Evolutionary conservation across 2,888 invertebrate genomes (phyloP).

Genomic region (Electrophaes corylata): DNA sequence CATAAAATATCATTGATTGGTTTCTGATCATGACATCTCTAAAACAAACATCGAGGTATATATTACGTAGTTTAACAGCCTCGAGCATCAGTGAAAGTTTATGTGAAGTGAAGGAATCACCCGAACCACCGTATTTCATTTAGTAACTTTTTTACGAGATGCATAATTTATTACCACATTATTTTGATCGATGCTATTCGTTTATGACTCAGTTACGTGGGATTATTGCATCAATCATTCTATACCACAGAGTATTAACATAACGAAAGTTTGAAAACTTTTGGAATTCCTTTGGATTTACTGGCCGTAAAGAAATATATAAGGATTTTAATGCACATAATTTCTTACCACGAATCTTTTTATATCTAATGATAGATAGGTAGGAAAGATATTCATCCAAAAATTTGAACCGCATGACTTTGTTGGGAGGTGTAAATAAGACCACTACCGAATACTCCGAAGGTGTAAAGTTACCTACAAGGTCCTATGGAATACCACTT

Average conservation of each 20-base stretch:
- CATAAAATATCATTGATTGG: too few species aligned
- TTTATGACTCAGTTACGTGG: slow-evolving; percentile 28
- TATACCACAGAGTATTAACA: slow-evolving; percentile 25
- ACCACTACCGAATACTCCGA: too few species aligned
- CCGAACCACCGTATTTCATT: slow-evolving; percentile 23
- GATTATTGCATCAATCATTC: slow-evolving; percentile 34
- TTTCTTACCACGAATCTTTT: not conserved
- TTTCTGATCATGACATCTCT: too few species aligned
- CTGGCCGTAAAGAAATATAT: slow-evolving; percentile 15
- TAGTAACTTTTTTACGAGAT: slow-evolving; percentile 25
- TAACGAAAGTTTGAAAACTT: slow-evolving; percentile 29
- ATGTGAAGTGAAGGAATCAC: too few species aligned
- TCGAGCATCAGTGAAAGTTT: not conserved
- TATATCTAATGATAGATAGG: not conserved
- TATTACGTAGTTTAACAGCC: not conserved
- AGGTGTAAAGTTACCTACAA: too few species aligned
- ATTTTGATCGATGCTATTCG: slow-evolving; percentile 20
- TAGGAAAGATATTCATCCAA: too few species aligned
- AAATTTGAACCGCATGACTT: not conserved
- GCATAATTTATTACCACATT: slow-evolving; percentile 26
- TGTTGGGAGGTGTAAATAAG: too few species aligned
- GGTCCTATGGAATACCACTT: too few species aligned
- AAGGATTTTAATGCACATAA: slow-evolving; percentile 8
- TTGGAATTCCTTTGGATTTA: slow-evolving; percentile 19
- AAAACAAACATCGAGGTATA: too few species aligned